A percentile compares a stretch with the other conserved stretches of the same genome.
These are phyloP conservation scores for Canis aureus DNA, from an alignment of 2,113 vertebrate genomes.

Conservation along the genomic window DNA sequence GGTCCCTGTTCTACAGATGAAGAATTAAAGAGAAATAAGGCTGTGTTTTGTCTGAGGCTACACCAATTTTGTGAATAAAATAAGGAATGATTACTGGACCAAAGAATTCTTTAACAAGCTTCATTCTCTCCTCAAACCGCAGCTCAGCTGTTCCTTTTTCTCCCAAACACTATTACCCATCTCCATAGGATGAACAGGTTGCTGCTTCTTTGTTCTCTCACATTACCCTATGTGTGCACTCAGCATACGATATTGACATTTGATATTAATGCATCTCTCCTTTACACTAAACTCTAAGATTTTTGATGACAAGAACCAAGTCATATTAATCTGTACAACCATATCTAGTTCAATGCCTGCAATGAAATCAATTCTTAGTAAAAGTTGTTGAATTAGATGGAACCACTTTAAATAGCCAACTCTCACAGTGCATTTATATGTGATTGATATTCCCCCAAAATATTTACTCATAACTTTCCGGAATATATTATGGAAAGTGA, in stretches of 20 bases:
- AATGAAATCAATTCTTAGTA: background rate
- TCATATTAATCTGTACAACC: background rate
- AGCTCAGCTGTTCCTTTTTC: background rate
- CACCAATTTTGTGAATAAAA: background rate
- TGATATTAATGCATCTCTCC: background rate
- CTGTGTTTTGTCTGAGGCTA: background rate
- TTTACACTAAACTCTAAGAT: background rate
- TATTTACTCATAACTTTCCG: constrained; percentile 27
- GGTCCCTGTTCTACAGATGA: background rate
- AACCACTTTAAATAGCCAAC: background rate
- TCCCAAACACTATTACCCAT: background rate
- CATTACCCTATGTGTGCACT: background rate
- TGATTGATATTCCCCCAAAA: constrained; percentile 32
- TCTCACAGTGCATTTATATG: background rate
- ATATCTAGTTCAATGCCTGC: background rate
- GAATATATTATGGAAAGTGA: background rate
- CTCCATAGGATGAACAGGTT: background rate
- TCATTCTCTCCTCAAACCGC: background rate
- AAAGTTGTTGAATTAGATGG: background rate
- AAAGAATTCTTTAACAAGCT: background rate
- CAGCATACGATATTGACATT: background rate
- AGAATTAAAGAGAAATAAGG: background rate
- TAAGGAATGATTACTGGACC: background rate
- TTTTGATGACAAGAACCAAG: background rate
- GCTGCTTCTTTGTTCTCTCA: background rate